phyloP scores from a whole-genome alignment of 2,113 vertebrate genomes.

The Cavia porcellus region DNA sequence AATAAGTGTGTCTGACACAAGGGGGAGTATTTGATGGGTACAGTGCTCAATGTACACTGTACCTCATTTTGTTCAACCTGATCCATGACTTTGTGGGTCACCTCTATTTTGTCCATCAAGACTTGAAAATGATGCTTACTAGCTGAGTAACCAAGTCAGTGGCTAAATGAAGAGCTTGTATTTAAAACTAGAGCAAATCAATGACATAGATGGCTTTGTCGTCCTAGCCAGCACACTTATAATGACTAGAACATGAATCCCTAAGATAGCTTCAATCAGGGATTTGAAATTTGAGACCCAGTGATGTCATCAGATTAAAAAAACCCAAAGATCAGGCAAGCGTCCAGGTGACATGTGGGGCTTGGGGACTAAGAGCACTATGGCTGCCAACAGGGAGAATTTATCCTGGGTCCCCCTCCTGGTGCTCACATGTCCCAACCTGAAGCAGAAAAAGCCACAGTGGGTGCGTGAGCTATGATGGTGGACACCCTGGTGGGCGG shows the following conservation, averaged over 20 bases:
- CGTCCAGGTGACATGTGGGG: background rate
- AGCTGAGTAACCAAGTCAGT: background rate
- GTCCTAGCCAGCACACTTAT: background rate
- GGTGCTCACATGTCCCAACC: background rate
- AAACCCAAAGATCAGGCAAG: background rate
- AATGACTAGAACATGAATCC: background rate
- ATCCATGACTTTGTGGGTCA: background rate
- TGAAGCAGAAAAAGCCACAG: background rate
- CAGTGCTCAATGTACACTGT: background rate
- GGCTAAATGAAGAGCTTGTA: background rate
- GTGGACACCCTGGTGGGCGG: background rate
- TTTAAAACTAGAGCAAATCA: constrained; percentile 32
- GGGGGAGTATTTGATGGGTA: background rate
- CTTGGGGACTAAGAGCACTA: background rate
- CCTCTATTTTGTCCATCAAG: background rate
- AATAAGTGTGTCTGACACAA: background rate
- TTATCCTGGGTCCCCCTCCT: background rate
- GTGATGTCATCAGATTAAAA: background rate
- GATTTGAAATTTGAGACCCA: constrained; percentile 7
- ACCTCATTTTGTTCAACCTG: background rate
- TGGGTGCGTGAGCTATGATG: background rate
- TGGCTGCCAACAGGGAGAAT: background rate
- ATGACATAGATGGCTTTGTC: background rate
- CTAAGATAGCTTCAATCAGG: background rate
- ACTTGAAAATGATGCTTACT: constrained; percentile 26